These are phyloP conservation scores for Actinemys pallida DNA, from an alignment of 2,113 vertebrate genomes.

Conservation along the genomic window DNA sequence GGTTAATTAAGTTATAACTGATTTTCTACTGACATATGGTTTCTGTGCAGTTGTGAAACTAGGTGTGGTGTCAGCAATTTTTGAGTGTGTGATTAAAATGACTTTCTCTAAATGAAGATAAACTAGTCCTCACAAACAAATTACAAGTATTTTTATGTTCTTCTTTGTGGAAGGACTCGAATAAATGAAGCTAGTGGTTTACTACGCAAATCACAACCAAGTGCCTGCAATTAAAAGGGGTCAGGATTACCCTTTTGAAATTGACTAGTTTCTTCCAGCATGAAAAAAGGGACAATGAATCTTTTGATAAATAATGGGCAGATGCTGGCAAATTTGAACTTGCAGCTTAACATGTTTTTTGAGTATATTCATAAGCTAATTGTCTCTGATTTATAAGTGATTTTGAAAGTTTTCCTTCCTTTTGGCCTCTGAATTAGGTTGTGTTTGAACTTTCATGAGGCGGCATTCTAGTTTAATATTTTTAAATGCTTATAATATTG, in stretches of 20 bases:
- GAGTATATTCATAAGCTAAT: neutral
- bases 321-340: neutral
- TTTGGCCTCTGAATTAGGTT: neutral
- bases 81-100: conserved; percentile 44
- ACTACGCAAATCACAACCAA: neutral
- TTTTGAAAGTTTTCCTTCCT: neutral
- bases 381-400: neutral
- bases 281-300: neutral
- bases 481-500: neutral
- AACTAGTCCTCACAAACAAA: conserved; percentile 38
- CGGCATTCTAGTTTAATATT: neutral
- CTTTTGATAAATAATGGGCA: neutral
- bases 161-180: neutral
- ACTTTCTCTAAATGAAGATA: conserved; percentile 60
- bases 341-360: neutral
- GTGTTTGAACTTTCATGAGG: neutral
- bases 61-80: conserved; percentile 50
- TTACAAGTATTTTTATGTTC: neutral
- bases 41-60: conserved; percentile 35
- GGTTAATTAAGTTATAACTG: conserved; percentile 67
- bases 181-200: neutral
- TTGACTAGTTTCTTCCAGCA: neutral
- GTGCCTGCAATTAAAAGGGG: neutral
- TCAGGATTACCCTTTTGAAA: neutral
- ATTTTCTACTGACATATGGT: conserved; percentile 44